These are phyloP conservation scores for Epiblema foenella DNA, from an alignment of 2,888 invertebrate genomes.

Conservation along the genomic window DNA sequence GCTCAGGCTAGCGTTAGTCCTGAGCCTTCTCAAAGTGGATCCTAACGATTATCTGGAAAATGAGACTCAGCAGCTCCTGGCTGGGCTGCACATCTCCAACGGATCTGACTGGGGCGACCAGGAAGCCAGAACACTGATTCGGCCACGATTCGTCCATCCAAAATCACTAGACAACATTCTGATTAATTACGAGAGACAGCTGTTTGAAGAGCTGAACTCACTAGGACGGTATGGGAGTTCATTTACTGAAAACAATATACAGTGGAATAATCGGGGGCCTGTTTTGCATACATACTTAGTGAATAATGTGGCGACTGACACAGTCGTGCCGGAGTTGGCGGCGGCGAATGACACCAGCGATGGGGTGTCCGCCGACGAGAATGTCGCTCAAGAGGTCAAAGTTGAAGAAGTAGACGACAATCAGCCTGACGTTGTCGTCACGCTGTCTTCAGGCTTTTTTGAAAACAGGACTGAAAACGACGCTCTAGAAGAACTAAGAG, in stretches of 20 bases:
- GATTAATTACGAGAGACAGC: conserved; percentile 88
- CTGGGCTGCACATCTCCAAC: conserved; percentile 86
- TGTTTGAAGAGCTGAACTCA: conserved; percentile 90
- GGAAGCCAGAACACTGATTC: conserved; percentile 82
- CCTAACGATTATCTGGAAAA: conserved; percentile 88
- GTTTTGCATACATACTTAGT: conserved; percentile 81
- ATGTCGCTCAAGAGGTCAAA: conserved; percentile 79
- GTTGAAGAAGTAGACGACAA: conserved; percentile 68
- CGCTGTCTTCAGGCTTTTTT: conserved; percentile 72
- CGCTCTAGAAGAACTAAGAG: conserved; percentile 64
- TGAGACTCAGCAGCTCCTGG: conserved; percentile 78
- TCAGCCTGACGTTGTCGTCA: conserved; percentile 72
- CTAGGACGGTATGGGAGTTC: conserved; percentile 82
- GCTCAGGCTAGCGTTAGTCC: conserved; percentile 91
- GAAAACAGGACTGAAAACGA: conserved; percentile 70
- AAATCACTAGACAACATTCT: conserved; percentile 89
- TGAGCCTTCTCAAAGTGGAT: conserved; percentile 91
- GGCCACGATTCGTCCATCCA: conserved; percentile 88
- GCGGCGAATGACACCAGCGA: conserved; percentile 61
- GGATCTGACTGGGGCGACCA: conserved; percentile 89
- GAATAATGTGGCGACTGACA: conserved; percentile 78
- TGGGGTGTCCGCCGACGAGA: conserved; percentile 76
- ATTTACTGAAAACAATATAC: conserved; percentile 72
- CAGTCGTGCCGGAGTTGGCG: conserved; percentile 72
- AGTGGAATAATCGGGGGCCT: conserved; percentile 71